Evolutionary conservation across 2,888 invertebrate species (phyloP).

Genomic region (Drosophila kanekoi): DNA sequence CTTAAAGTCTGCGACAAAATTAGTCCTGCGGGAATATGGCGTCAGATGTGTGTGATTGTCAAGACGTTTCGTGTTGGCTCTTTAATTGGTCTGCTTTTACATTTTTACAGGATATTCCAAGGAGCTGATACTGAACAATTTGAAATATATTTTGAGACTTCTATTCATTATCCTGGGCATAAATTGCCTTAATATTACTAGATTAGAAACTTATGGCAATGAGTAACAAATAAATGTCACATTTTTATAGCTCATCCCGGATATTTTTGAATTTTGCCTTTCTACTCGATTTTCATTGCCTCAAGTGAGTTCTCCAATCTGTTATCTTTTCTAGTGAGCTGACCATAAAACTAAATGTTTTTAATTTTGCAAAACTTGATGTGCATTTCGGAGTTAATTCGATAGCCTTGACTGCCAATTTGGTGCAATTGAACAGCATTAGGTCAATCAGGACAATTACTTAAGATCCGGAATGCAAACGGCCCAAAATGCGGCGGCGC

Average conservation of each 20-base stretch:
- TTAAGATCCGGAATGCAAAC: conserved; percentile 38
- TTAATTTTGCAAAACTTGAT: conserved; percentile 5
- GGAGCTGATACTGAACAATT: no score
- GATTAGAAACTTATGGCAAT: no score
- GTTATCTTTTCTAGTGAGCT: no score
- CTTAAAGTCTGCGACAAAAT: conserved; percentile 17
- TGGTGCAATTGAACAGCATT: conserved; percentile 19
- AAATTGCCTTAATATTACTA: no score
- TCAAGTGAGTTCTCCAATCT: neutral
- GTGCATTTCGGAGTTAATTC: conserved; percentile 15
- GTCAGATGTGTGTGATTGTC: conserved; percentile 1
- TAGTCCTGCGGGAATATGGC: conserved; percentile 10
- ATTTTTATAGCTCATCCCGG: no score
- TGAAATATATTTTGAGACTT: no score
- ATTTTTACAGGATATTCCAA: no score
- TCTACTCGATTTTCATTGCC: neutral
- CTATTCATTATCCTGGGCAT: no score
- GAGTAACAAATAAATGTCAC: no score
- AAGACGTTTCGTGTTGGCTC: conserved; percentile 1
- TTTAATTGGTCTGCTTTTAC: conserved; percentile 1
- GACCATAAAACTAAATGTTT: no score
- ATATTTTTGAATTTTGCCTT: neutral
- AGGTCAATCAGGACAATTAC: conserved; percentile 51
- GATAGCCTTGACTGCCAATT: conserved; percentile 27
- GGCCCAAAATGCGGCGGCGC: conserved; percentile 18